These are phyloP conservation scores for Porites evermanni DNA, from an alignment of 92 coral and sea anemone genomes.

Conservation along the genomic window DNA sequence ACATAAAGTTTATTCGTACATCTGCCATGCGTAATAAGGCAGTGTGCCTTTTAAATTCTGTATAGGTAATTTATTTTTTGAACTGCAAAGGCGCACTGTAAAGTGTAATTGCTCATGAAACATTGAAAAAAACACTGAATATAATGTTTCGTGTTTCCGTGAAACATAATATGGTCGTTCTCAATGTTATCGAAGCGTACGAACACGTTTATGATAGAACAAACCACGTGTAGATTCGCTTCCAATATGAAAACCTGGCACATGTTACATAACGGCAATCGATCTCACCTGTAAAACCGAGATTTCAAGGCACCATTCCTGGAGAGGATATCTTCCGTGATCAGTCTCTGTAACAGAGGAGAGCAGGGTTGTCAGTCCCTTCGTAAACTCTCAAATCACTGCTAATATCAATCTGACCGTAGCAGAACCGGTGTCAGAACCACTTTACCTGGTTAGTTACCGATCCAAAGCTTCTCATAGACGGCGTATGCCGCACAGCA, in stretches of 20 bases:
- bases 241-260: neutral
- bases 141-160: too few relatives aligned
- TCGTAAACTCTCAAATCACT: neutral
- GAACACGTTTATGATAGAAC: neutral
- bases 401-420: neutral
- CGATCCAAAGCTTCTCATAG: constrained; percentile 52
- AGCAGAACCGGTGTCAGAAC: neutral
- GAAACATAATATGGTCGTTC: too few relatives aligned
- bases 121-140: too few relatives aligned
- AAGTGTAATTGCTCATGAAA: too few relatives aligned
- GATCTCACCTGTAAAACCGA: constrained; percentile 66
- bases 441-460: constrained; percentile 43
- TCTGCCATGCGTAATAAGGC: too few relatives aligned
- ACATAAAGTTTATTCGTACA: too few relatives aligned
- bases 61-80: too few relatives aligned
- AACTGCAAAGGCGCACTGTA: too few relatives aligned
- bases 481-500: constrained; percentile 35
- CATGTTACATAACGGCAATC: neutral
- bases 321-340: constrained; percentile 43
- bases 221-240: constrained; percentile 46
- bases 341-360: constrained; percentile 28
- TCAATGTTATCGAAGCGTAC: neutral
- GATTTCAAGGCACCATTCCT: constrained; percentile 33
- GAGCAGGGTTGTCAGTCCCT: neutral
- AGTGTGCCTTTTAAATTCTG: too few relatives aligned